Evolutionary conservation across 1,140 invertebrate species (phyloP), one percentile per base, ranked within the genome.

Genomic region (Macrotrachela quadricornifera): DNA sequence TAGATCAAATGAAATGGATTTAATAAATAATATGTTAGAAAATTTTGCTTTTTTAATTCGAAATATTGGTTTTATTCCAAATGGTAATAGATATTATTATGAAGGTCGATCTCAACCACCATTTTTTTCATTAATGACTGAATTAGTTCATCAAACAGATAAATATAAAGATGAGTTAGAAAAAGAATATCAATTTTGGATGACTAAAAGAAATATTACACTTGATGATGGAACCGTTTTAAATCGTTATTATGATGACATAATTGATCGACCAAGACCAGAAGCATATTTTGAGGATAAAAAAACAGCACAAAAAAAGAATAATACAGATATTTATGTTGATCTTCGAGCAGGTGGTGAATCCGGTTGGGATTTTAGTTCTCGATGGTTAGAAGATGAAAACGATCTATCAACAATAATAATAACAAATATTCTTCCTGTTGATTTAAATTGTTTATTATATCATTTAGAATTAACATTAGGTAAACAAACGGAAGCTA

Each of bases 351-450:
- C 85, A 0, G 85, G 81, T 0, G 85, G 84, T 0, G 86, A 92
- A 65, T 85, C 83, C 0, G 86, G 86, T 1, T 90, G 85, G 85
- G 87, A 92, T 64, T 92, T 90, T 67, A 86, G 83, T 13, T 83
- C 80, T 6, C 73, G 86, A 46, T 92, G 87, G 87, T 87, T 85
- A 62, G 51, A 56, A 12, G 36, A 41, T 1, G 49, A 21, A 10
- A 61, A 59, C 10, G 61, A 61, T 48, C 50, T 72, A 30, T 55
- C 51, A n/a, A 61, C 67, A 48, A 63, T 66, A 0, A 67, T 75
- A 11, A 78, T 79, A 0, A 73, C 74, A 10, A 62, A 77, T 44
- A 78, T 85, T 39, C 69, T 85, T 18, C 83, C 83, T 1, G 84
- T 85, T 1, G 83, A 87, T 66, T 70, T 88, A 10, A 88, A 87